phyloP scores from a whole-genome alignment of 2,888 invertebrate species.

The Dasysyrphus albostriatus region DNA sequence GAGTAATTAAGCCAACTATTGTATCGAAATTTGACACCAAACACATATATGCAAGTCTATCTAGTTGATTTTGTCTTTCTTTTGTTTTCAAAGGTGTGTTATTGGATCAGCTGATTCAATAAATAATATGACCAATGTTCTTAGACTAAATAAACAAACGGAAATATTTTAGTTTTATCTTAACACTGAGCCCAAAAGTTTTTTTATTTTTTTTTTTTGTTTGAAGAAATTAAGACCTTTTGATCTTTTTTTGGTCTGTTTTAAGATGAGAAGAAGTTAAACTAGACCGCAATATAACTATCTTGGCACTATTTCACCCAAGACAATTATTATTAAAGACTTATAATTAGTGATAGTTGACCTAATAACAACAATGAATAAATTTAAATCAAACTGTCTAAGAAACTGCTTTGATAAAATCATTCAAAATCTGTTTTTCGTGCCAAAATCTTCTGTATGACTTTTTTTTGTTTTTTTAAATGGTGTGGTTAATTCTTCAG shows the following conservation, averaged over 20 bases:
- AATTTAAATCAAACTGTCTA: too few species aligned
- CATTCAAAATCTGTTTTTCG: too few species aligned
- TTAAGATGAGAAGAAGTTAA: not conserved
- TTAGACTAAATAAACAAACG: conserved; percentile 1
- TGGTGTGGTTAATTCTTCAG: not conserved
- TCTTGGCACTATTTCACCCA: not conserved
- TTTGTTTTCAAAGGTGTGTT: conserved; percentile 2
- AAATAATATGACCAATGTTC: conserved; percentile 27
- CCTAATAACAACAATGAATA: too few species aligned
- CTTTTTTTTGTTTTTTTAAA: not conserved
- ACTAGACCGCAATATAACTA: not conserved
- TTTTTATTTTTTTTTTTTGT: not conserved
- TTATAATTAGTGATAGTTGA: too few species aligned
- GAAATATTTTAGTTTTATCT: not conserved
- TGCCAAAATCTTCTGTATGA: not conserved
- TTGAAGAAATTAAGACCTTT: not conserved
- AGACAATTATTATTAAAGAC: not conserved
- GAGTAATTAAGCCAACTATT: conserved; percentile 49
- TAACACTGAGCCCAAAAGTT: not conserved
- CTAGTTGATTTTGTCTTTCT: not conserved
- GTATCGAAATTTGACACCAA: conserved; percentile 28
- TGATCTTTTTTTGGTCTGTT: not conserved
- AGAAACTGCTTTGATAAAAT: too few species aligned
- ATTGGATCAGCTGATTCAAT: conserved; percentile 24
- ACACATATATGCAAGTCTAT: not conserved